Base-by-base conservation (phyloP, 2,797 vertebrate species). In the Adrianichthys oophorus region DNA sequence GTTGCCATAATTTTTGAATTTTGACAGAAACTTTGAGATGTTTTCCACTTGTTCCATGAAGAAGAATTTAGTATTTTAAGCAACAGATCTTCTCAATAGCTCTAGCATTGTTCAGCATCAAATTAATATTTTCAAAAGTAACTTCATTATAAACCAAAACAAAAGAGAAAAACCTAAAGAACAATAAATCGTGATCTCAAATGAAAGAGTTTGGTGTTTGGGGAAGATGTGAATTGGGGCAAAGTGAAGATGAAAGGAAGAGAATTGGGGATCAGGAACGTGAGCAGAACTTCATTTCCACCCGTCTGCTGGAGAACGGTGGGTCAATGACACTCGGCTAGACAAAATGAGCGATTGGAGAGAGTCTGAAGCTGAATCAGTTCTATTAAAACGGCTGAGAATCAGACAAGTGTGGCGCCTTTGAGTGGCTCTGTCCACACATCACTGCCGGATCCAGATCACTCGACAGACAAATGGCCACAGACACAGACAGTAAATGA, bases 271-370 rank as follows among this genome's bases (percentile, higher is more conserved):
- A 19, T 26, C 0, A 5, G 18, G 37, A n/a, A 5, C 26, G 37
- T 18, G 16, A 10, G 23, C 43, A 42, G 14, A 17, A 6, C 13
- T 44, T 52, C 26, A 50, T 62, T 72, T 62, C 59, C 62, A 66
- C 57, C 40, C 60, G 37, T 54, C 61, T 42, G 67, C 7, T 52
- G 53, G 60, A 69, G 32, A 62, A 72, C 53, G 26, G 65, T 52
- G 71, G 76, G 80, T 85, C 74, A 70, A 72, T 67, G 74, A 67
- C 69, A 72, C 75, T 79, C 66, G 44, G 24, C 4, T 19, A 67
- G 76, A 79, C 74, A 62, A 29, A 72, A 66, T 49, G 65, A 77
- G 58, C 65, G 76, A 76, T 65, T 70, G 74, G 55, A 78, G 48
- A 52, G 51, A 72, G 59, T 52, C 69, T 52, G 18, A 67, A 63